Conservation (phyloP, 2,113 vertebrate genomes). For the Vicugna pacos region DNA sequence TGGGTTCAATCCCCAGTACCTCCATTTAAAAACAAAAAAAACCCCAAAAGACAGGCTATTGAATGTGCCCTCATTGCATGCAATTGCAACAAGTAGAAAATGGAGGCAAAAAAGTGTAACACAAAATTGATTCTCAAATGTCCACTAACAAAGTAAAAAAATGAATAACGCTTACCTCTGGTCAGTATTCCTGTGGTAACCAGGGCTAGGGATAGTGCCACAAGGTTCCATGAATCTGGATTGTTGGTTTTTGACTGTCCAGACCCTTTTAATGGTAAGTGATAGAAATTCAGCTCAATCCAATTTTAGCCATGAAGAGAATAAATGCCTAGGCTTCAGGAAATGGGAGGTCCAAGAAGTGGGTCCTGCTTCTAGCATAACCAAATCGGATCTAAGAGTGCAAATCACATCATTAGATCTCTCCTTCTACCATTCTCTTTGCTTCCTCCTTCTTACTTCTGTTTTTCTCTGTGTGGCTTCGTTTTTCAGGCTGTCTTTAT, state of each 20-base stretch:
- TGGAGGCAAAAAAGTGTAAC: background rate
- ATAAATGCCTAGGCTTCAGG: background rate
- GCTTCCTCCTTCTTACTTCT: background rate
- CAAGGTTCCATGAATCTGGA: accelerated
- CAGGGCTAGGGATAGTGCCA: background rate
- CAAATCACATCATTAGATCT: background rate
- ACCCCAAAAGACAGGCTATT: background rate
- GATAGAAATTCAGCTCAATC: background rate
- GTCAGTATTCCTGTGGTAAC: background rate
- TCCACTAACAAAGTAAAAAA: constrained; percentile 1
- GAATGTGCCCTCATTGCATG: background rate
- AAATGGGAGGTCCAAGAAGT: background rate
- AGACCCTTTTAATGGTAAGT: background rate
- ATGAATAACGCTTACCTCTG: background rate
- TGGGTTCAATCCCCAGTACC: no score
- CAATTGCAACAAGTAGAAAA: background rate
- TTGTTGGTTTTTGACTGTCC: background rate
- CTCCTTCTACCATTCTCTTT: background rate
- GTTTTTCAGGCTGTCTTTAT: constrained; percentile 12
- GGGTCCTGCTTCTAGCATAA: background rate
- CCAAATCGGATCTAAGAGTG: background rate
- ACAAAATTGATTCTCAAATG: background rate
- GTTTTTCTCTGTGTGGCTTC: constrained; percentile 6
- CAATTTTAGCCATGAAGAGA: background rate
- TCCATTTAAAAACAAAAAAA: no score